Conservation (phyloP, 2,113 vertebrate species). For the Vulpes ferrilata region DNA sequence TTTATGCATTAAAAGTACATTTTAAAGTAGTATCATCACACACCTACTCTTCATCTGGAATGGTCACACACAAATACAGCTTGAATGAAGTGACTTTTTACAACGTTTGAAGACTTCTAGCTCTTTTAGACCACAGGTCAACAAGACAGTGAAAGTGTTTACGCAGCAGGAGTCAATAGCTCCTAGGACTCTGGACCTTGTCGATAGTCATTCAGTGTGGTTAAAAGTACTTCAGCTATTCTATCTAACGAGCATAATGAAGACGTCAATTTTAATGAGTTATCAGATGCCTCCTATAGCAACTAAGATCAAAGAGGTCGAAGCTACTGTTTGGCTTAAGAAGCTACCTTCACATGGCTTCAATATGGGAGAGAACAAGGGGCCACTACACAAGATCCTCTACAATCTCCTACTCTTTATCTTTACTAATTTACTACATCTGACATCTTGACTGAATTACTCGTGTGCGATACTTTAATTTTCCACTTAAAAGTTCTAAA, state of each 20-base stretch:
- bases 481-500: background rate
- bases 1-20: background rate
- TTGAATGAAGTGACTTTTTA: background rate
- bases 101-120: background rate
- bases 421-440: background rate
- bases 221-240: background rate
- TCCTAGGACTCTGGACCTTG: background rate
- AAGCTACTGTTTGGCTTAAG: background rate
- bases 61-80: background rate
- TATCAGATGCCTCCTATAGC: background rate
- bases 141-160: background rate
- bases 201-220: background rate
- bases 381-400: background rate
- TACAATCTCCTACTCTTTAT: background rate
- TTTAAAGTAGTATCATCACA: background rate
- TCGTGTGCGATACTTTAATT: background rate
- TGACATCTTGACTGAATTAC: background rate
- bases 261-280: background rate
- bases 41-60: background rate
- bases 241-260: background rate
- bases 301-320: background rate
- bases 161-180: background rate
- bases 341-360: background rate
- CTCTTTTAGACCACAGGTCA: background rate
- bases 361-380: background rate